Evolutionary conservation across 2,888 invertebrate species (phyloP), one percentile per base, ranked within the genome.

Genomic region (Sarcophaga variegata): DNA sequence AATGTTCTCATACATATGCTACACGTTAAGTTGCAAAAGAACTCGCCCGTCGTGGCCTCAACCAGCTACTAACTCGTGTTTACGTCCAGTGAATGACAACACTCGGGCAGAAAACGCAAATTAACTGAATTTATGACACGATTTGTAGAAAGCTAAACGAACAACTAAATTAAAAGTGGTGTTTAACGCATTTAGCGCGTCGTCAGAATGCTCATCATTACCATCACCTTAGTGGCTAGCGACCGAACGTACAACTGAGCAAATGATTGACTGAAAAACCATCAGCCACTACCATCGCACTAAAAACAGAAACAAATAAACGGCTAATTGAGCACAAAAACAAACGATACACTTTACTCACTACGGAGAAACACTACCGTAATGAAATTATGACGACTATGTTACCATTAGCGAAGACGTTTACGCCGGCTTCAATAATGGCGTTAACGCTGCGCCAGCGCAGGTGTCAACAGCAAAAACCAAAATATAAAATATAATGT

Each of bases 101-200:
- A 62, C 60, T 63, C 20, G 17, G 59, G n/a, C 59, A 27, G 37
- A n/a, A 66, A 78, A 69, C 20, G 20, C 37, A 66, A 74, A 72
- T 20, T 4, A 60, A 10, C 37, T 62, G 8, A 77, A 63, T 59
- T 59, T 45, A 64, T 60, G 66, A 22, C 67, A 72, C 81, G 77
- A 85, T 72, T 72, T 62, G 66, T 62, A 69, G 76, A 77, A 59
- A 62, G 47, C 74, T 76, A 72, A 81, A 45, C 64, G 67, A 85
- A 63, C 67, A 67, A 85, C 85, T 85, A 85, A 85, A 85, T 81
- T 72, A 74, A 85, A 81, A 85, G 54, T 85, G 37, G 14, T 81
- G 54, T 45, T 85, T 59, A 85, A 81, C 71, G 72, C 76, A 81
- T 72, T 76, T 67, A 49, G 49, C 76, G 47, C 64, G 63, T 81